A percentile compares a stretch with the other conserved stretches of the same genome.
Evolutionary conservation across 2,888 invertebrate genomes (phyloP).

Genomic region (Esperia sulphurella): DNA sequence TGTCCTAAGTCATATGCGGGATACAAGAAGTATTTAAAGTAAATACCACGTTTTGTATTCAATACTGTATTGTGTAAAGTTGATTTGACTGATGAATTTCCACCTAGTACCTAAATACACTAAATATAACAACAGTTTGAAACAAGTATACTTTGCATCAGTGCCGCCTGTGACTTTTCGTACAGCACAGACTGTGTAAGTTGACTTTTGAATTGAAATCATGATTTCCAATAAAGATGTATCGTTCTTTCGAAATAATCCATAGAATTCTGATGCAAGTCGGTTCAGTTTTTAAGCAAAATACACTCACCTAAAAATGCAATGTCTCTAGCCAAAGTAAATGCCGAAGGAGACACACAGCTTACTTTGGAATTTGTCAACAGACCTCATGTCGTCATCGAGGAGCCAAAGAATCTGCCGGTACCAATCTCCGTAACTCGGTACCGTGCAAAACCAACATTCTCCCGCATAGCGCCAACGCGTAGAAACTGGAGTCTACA

Average conservation of each 20-base stretch:
- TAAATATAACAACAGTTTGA: constrained; percentile 3
- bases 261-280: background rate
- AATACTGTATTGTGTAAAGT: background rate
- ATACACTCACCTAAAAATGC: too few relatives aligned
- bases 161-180: background rate
- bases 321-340: constrained; percentile 1
- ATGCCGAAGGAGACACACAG: background rate
- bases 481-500: background rate
- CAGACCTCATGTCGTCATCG: constrained; percentile 34
- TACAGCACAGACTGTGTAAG: background rate
- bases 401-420: constrained; percentile 26
- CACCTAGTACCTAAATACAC: constrained; percentile 5
- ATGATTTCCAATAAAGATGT: background rate
- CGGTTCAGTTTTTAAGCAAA: too few relatives aligned
- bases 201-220: background rate
- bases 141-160: constrained; percentile 1
- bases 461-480: constrained; percentile 5
- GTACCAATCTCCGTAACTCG: constrained; percentile 29
- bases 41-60: constrained; percentile 15
- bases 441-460: constrained; percentile 18
- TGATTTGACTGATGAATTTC: constrained; percentile 5
- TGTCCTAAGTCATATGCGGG: constrained; percentile 19
- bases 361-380: constrained; percentile 13
- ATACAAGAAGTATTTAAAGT: constrained; percentile 29
- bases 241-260: background rate